phyloP scores from a whole-genome alignment of 2,113 vertebrate species.

The Phalacrocorax brasilianus region DNA sequence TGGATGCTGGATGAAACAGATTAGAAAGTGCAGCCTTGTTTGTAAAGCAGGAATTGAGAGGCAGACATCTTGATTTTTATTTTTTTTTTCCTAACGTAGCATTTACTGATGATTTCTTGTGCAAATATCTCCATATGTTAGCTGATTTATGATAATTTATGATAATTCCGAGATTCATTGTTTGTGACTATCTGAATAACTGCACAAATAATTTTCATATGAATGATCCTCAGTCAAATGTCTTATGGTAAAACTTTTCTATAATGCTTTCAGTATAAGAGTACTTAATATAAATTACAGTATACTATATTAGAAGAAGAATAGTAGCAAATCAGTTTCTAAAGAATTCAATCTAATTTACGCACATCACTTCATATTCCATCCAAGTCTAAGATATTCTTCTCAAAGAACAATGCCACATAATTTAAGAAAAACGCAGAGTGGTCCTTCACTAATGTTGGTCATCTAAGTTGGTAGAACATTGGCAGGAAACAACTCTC shows the following conservation, averaged over 20 bases:
- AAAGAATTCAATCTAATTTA: background rate
- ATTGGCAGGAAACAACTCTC: background rate
- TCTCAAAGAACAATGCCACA: background rate
- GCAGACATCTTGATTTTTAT: background rate
- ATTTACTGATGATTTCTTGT: background rate
- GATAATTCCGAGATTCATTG: background rate
- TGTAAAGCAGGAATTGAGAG: background rate
- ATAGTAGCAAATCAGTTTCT: background rate
- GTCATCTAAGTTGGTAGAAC: background rate
- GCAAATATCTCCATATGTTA: background rate
- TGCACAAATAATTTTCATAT: background rate
- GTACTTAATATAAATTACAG: background rate
- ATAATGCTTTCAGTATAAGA: background rate
- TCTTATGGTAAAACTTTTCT: background rate
- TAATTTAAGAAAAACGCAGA: background rate
- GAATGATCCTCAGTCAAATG: background rate
- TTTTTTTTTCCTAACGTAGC: background rate
- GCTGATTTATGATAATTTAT: background rate
- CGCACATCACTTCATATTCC: background rate
- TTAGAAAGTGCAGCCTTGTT: background rate
- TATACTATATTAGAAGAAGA: background rate
- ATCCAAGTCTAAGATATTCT: conserved; percentile 14
- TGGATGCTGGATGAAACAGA: background rate
- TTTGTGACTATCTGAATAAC: background rate
- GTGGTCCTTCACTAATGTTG: background rate